Percentiles rank a stretch among this genome's conserved stretches.
Evolutionary conservation across 1,140 invertebrate species (phyloP).

Genomic region (Portunus trituberculatus): DNA sequence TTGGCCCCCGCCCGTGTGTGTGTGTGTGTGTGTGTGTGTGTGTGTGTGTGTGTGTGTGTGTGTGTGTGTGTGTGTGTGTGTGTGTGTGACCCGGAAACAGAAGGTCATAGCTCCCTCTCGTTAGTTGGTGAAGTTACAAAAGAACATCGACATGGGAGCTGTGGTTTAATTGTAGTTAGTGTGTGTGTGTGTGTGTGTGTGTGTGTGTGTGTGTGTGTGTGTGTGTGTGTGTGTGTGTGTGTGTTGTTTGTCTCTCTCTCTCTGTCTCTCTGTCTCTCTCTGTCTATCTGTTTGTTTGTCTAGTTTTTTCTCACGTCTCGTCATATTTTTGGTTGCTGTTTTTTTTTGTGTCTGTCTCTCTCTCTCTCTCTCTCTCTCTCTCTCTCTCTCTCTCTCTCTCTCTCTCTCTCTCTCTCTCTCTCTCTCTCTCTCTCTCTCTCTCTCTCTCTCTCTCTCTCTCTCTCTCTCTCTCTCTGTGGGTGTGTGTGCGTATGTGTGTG

Average conservation of each 20-base stretch:
- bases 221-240: no score
- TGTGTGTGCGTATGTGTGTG: no score
- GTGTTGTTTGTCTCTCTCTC: no score
- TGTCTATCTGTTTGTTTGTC: no score
- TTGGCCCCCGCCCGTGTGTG: background rate
- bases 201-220: no score
- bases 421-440: background rate
- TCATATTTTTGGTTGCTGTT: no score
- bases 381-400: background rate
- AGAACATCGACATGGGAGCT: no score
- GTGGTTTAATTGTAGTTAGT: background rate
- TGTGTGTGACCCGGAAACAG: background rate
- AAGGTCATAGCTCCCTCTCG: background rate
- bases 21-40: slow-evolving; percentile 22
- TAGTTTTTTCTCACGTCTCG: no score
- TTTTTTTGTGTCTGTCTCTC: no score
- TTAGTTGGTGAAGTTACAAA: background rate
- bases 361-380: no score
- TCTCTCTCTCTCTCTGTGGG: background rate
- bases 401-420: no score
- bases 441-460: background rate
- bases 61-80: slow-evolving; percentile 48
- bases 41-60: background rate
- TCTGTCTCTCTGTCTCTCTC: no score
- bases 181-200: slow-evolving; percentile 1